phyloP scores from a whole-genome alignment of 2,888 invertebrate species.

The Altica lythri region DNA sequence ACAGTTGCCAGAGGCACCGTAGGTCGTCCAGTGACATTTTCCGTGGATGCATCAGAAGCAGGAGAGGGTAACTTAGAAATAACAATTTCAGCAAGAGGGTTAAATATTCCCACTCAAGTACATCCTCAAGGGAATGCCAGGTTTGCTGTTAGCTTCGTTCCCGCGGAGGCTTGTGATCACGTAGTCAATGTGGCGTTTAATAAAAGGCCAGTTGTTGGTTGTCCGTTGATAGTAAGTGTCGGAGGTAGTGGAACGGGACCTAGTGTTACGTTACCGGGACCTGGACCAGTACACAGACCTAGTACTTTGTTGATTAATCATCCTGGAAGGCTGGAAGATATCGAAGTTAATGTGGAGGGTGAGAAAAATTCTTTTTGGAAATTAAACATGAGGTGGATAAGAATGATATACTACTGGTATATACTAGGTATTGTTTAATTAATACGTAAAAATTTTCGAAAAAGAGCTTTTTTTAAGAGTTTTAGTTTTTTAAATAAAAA shows the following conservation, averaged over 20 bases:
- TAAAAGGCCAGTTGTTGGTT: slow-evolving; percentile 84
- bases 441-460: no score
- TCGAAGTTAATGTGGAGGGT: slow-evolving; percentile 97
- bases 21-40: slow-evolving; percentile 91
- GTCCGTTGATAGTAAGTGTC: slow-evolving; percentile 88
- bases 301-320: slow-evolving; percentile 77
- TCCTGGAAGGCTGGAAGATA: slow-evolving; percentile 86
- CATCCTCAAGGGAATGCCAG: slow-evolving; percentile 85
- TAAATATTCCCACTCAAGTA: slow-evolving; percentile 94
- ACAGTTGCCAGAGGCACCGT: slow-evolving; percentile 81
- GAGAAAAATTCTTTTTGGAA: slow-evolving; percentile 50
- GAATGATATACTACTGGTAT: no score
- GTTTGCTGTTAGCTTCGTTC: slow-evolving; percentile 96
- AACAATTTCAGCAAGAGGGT: slow-evolving; percentile 89
- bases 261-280: slow-evolving; percentile 72
- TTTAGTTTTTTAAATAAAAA: neutral
- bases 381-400: slow-evolving; percentile 16
- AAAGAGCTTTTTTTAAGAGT: no score
- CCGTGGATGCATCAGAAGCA: slow-evolving; percentile 94
- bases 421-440: no score
- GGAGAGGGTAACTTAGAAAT: slow-evolving; percentile 98
- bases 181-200: slow-evolving; percentile 97
- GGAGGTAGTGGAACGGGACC: slow-evolving; percentile 69
- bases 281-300: slow-evolving; percentile 72
- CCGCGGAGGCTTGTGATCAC: slow-evolving; percentile 92